A percentile compares a stretch with the other conserved stretches of the same genome.
Conservation (phyloP, 1,140 invertebrate species). For the Babylonia areolata region DNA sequence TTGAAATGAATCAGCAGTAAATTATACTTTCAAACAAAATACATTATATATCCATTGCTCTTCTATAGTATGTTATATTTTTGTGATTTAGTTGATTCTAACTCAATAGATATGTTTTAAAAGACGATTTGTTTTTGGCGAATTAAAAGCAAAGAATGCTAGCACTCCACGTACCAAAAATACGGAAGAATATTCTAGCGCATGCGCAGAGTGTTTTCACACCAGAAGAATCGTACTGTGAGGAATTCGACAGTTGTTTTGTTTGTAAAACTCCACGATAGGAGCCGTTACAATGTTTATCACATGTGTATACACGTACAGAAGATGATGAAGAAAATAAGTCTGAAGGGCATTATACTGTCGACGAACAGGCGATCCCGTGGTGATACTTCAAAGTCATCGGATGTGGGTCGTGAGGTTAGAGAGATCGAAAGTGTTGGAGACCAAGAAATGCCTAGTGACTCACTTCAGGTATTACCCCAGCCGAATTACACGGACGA, state of each 20-base stretch:
- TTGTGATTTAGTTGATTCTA: background rate
- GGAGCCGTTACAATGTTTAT: conserved; percentile 25
- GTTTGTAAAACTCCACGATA: conserved; percentile 7
- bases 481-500: conserved; percentile 48
- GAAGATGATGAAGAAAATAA: conserved; percentile 67
- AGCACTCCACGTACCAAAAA: conserved; percentile 39
- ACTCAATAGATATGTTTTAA: background rate
- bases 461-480: conserved; percentile 51
- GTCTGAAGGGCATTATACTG: conserved; percentile 58
- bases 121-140: background rate
- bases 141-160: conserved; percentile 39
- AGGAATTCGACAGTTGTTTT: conserved; percentile 37
- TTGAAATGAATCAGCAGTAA: conserved; percentile 7
- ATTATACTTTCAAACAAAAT: background rate
- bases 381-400: conserved; percentile 42
- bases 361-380: conserved; percentile 52
- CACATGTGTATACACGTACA: background rate
- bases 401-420: conserved; percentile 35
- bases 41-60: background rate
- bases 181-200: conserved; percentile 42
- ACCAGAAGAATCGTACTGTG: conserved; percentile 33
- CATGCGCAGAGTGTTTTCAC: conserved; percentile 36
- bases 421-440: conserved; percentile 38
- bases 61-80: too few relatives aligned
- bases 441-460: conserved; percentile 43